Percentiles rank a stretch among this genome's conserved stretches.
These are phyloP conservation scores for Nomada lathburiana DNA, from an alignment of 2,888 invertebrate genomes.

Conservation along the genomic window DNA sequence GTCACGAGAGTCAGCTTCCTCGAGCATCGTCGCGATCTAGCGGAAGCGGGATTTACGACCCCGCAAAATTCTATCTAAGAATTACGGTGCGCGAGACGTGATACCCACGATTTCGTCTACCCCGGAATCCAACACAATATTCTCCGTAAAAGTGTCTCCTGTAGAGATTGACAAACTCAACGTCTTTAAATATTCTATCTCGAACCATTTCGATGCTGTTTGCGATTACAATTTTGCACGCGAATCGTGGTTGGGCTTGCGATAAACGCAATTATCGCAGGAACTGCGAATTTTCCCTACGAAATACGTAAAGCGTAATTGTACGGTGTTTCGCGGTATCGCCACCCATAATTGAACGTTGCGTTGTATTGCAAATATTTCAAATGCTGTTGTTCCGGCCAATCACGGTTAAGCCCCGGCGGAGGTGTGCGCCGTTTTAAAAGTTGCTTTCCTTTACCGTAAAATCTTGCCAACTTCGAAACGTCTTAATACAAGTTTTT, in stretches of 20 bases:
- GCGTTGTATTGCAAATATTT: too few relatives aligned
- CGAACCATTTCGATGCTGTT: neutral
- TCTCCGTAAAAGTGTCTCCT: too few relatives aligned
- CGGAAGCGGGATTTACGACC: too few relatives aligned
- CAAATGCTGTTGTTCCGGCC: neutral
- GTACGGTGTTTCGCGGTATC: neutral
- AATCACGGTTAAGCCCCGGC: neutral
- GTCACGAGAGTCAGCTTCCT: too few relatives aligned
- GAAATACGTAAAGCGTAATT: neutral
- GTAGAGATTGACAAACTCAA: neutral
- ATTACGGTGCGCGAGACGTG: too few relatives aligned
- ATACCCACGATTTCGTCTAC: too few relatives aligned
- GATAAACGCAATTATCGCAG: neutral
- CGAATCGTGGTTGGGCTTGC: too few relatives aligned
- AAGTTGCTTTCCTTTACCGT: slow-evolving; percentile 59
- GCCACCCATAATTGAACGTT: too few relatives aligned
- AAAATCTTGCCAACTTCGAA: slow-evolving; percentile 63
- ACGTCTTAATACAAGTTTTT: slow-evolving; percentile 76
- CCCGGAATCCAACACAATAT: too few relatives aligned
- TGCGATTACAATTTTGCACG: neutral
- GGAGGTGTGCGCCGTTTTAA: slow-evolving; percentile 57
- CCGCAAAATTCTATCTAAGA: too few relatives aligned
- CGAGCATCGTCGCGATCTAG: too few relatives aligned
- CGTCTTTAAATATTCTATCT: neutral
- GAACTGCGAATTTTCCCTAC: neutral